Conservation (phyloP, 2,113 vertebrate genomes). For the Notarius lentiginosus region DNA sequence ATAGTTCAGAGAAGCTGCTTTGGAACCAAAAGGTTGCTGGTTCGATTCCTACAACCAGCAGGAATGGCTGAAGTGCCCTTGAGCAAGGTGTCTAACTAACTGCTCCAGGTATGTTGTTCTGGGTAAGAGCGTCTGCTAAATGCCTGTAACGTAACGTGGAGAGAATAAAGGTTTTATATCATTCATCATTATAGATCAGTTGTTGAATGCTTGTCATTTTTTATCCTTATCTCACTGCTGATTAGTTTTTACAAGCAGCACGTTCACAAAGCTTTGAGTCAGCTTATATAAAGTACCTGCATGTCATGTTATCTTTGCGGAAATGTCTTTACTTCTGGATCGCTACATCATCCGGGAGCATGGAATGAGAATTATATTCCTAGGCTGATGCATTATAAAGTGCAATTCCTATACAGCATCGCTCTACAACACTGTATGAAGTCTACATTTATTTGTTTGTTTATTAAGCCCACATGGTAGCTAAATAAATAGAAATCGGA, state of each 20-base stretch:
- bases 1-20: no score
- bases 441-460: not conserved
- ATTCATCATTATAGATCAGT: not conserved
- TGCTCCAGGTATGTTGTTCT: no score
- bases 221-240: not conserved
- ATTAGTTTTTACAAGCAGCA: not conserved
- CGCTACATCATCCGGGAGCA: not conserved
- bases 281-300: not conserved
- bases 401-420: not conserved
- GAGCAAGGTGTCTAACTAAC: no score
- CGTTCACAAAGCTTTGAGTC: not conserved
- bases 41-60: no score
- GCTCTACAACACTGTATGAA: not conserved
- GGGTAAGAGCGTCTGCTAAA: no score
- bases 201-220: not conserved
- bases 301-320: not conserved
- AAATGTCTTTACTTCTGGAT: not conserved
- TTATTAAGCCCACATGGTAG: not conserved
- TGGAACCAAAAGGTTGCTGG: no score
- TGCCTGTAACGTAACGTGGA: no score
- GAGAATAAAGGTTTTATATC: not conserved
- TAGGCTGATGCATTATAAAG: not conserved
- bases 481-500: not conserved
- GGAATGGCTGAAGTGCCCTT: no score
- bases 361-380: not conserved